Conservation (phyloP, 2,797 vertebrate genomes). For the Xenopus petersii region DNA sequence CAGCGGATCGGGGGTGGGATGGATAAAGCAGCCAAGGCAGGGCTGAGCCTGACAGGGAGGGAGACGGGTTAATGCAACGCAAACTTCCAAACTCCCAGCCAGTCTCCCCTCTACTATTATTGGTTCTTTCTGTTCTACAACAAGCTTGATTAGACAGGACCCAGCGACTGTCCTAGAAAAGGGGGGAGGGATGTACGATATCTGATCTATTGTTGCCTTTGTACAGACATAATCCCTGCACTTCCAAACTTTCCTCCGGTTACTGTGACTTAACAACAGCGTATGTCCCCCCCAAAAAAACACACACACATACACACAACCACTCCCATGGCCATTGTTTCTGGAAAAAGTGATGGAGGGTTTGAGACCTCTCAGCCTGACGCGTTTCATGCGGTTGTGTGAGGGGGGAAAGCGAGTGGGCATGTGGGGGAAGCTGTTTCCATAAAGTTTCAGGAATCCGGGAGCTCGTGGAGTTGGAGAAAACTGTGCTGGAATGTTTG, state of each 20-base stretch:
- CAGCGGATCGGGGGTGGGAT: slow-evolving; percentile 6
- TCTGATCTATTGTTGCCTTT: background rate
- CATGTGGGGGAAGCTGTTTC: too few relatives aligned
- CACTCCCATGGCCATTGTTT: too few relatives aligned
- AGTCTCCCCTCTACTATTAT: background rate
- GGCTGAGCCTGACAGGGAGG: background rate
- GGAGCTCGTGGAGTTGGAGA: slow-evolving; percentile 56
- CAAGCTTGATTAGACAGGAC: background rate
- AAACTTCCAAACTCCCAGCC: background rate
- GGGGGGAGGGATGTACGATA: background rate
- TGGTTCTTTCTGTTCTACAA: background rate
- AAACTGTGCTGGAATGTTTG: slow-evolving; percentile 79
- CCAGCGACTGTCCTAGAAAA: background rate
- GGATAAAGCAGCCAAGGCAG: background rate
- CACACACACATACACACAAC: too few relatives aligned
- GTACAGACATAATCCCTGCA: too few relatives aligned
- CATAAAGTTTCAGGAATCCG: background rate
- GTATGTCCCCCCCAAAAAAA: too few relatives aligned
- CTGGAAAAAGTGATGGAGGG: too few relatives aligned
- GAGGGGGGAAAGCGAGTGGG: too few relatives aligned
- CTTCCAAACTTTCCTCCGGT: too few relatives aligned
- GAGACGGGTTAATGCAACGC: background rate
- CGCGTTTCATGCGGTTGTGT: too few relatives aligned
- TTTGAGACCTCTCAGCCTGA: too few relatives aligned
- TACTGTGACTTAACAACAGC: too few relatives aligned